Evolutionary conservation across 2,113 vertebrate species (phyloP).

Genomic region (Corythornis madagascariensis): DNA sequence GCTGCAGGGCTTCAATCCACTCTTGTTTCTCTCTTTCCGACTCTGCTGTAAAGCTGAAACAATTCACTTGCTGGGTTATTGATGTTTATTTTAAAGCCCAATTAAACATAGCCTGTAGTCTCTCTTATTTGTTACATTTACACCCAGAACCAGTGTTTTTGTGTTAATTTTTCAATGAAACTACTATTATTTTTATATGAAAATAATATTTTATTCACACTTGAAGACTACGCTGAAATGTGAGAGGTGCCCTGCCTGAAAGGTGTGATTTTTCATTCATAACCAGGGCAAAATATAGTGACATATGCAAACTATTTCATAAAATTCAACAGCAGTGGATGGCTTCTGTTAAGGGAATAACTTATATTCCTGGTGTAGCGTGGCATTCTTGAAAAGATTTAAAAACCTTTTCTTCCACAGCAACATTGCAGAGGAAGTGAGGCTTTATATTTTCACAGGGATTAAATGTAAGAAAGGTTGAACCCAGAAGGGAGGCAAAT

Average conservation of each 20-base stretch:
- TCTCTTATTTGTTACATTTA: constrained; percentile 54
- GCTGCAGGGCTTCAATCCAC: constrained; percentile 94
- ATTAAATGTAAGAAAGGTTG: not conserved
- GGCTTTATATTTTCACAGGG: not conserved
- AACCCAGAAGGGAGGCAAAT: not conserved
- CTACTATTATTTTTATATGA: not conserved
- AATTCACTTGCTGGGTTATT: constrained; percentile 80
- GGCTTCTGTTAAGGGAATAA: not conserved
- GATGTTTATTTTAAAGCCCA: constrained; percentile 83
- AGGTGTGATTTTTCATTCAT: too few relatives aligned
- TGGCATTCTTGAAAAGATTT: not conserved
- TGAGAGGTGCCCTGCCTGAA: too few relatives aligned
- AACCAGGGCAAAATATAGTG: not conserved
- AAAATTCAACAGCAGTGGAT: not conserved
- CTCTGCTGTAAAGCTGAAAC: constrained; percentile 94
- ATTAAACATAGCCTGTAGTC: constrained; percentile 73
- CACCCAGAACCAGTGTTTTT: not conserved
- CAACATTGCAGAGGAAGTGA: not conserved
- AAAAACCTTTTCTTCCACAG: not conserved
- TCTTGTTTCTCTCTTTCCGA: constrained; percentile 92
- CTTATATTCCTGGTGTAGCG: not conserved
- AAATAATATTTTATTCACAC: too few relatives aligned
- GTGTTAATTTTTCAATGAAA: not conserved
- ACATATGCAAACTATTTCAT: not conserved
- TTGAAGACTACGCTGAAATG: too few relatives aligned